phyloP scores from a whole-genome alignment of 2,888 invertebrate species.

The Orthosia cruda region DNA sequence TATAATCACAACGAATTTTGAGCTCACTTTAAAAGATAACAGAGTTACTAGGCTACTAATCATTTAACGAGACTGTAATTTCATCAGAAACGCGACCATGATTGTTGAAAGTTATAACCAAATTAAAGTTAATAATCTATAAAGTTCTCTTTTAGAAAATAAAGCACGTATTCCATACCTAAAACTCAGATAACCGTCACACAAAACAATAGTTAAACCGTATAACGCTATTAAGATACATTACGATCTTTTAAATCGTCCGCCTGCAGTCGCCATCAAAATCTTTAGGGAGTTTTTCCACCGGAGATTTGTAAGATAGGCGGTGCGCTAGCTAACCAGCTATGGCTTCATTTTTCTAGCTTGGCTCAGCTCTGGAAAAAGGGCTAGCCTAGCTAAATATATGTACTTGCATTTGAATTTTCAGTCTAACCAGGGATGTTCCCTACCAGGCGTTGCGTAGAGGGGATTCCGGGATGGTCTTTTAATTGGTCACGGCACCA shows the following conservation, averaged over 20 bases:
- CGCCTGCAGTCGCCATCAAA: conserved; percentile 64
- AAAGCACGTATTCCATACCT: conserved; percentile 23
- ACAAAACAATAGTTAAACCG: conserved; percentile 59
- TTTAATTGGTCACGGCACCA: too few relatives aligned
- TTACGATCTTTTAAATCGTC: conserved; percentile 66
- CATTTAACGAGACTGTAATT: not conserved
- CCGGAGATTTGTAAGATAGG: not conserved
- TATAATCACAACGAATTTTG: not conserved
- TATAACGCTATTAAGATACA: conserved; percentile 56
- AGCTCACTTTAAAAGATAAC: not conserved
- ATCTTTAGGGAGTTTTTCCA: conserved; percentile 64
- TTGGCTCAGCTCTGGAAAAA: not conserved
- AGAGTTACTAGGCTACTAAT: not conserved
- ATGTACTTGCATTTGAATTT: not conserved
- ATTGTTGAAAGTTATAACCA: not conserved
- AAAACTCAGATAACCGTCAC: conserved; percentile 50
- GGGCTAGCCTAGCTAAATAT: not conserved
- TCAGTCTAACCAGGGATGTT: too few relatives aligned
- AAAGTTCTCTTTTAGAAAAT: conserved; percentile 20
- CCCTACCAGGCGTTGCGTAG: too few relatives aligned
- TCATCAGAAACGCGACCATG: not conserved
- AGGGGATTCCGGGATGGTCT: too few relatives aligned
- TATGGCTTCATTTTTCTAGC: not conserved
- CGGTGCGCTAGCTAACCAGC: not conserved
- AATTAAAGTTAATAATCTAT: conserved; percentile 19